These are phyloP conservation scores for Ormia ochracea DNA, from an alignment of 2,888 invertebrate genomes.

Conservation along the genomic window DNA sequence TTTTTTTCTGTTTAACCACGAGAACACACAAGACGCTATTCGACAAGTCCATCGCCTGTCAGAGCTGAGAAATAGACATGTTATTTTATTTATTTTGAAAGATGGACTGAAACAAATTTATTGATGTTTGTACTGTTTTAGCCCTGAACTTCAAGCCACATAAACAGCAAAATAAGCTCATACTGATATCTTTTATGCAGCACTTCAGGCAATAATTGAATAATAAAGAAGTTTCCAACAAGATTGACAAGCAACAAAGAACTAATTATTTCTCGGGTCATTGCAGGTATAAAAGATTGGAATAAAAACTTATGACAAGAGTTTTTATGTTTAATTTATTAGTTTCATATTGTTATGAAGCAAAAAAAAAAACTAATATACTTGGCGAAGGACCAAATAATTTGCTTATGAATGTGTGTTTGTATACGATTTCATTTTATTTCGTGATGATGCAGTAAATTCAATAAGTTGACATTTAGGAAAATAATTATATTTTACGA, in stretches of 20 bases:
- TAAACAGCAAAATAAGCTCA: background rate
- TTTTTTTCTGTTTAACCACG: constrained; percentile 12
- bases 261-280: constrained; percentile 1
- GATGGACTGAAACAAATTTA: background rate
- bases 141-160: constrained; percentile 44
- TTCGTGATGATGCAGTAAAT: no score
- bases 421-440: no score
- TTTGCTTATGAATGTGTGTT: no score
- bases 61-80: constrained; percentile 25
- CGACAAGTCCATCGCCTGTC: background rate
- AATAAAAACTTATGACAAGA: background rate
- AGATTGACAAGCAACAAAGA: background rate
- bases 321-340: background rate
- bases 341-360: background rate
- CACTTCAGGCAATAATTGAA: background rate
- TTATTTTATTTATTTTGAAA: background rate
- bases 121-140: background rate
- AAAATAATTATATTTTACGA: no score
- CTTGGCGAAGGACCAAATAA: no score
- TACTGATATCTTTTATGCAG: background rate
- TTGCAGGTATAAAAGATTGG: background rate
- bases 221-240: background rate
- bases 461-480: no score
- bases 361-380: no score
- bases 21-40: constrained; percentile 35